phyloP scores from a whole-genome alignment of 2,797 vertebrate genomes.

The Gobionotothen gibberifrons region DNA sequence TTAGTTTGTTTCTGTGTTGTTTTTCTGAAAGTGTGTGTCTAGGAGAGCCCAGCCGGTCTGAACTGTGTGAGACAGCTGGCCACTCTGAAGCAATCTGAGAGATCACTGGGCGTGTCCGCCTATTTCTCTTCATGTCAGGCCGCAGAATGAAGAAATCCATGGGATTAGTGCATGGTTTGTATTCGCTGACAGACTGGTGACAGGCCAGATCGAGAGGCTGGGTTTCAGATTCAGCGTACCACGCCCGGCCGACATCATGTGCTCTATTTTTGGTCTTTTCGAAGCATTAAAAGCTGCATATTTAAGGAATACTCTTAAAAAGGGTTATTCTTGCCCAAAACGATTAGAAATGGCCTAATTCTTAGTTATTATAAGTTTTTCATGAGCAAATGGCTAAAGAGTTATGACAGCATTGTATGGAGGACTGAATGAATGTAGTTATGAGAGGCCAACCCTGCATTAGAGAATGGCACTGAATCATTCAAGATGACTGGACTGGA shows the following conservation, averaged over 20 bases:
- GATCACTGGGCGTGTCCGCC: constrained; percentile 61
- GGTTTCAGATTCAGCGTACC: constrained; percentile 40
- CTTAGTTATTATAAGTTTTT: constrained; percentile 1
- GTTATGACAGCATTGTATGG: constrained; percentile 13
- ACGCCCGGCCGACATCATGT: constrained; percentile 34
- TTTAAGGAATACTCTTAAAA: constrained; percentile 18
- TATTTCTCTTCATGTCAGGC: constrained; percentile 62
- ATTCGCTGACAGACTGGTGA: constrained; percentile 62
- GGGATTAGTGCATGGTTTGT: constrained; percentile 58
- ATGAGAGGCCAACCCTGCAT: background rate
- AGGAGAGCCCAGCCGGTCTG: constrained; percentile 14
- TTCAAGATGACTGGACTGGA: background rate
- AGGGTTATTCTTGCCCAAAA: constrained; percentile 4
- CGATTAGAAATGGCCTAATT: constrained; percentile 8
- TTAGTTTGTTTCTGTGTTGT: constrained; percentile 9
- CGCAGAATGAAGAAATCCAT: constrained; percentile 65
- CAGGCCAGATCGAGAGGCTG: constrained; percentile 50
- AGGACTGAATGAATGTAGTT: background rate
- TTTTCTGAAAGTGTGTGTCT: background rate
- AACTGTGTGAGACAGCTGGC: constrained; percentile 63
- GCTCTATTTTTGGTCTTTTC: constrained; percentile 39
- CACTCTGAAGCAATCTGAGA: constrained; percentile 59
- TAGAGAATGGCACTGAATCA: background rate
- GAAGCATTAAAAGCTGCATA: constrained; percentile 15
- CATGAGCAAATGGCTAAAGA: background rate